Evolutionary conservation across 2,888 invertebrate genomes (phyloP).

Genomic region (Brachyptera putata): DNA sequence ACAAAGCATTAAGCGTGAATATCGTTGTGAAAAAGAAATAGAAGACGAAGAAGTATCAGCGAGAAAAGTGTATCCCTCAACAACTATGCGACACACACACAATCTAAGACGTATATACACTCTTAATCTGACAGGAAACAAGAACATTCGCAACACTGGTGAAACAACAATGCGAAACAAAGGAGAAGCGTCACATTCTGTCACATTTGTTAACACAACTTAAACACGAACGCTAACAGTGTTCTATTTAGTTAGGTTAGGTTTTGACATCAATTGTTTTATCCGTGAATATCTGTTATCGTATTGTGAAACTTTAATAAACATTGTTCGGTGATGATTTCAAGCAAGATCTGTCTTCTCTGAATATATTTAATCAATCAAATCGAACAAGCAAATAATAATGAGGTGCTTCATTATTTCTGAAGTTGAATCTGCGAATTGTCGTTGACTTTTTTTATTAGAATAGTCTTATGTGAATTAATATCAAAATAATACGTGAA

Average conservation of each 20-base stretch:
- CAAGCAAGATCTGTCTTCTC: too few species aligned
- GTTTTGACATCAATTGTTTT: slow-evolving; percentile 17
- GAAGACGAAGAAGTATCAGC: background rate
- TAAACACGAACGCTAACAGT: too few species aligned
- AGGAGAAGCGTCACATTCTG: slow-evolving; percentile 10
- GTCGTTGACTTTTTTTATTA: too few species aligned
- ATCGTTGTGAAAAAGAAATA: background rate
- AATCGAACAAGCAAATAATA: too few species aligned
- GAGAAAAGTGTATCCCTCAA: slow-evolving; percentile 1
- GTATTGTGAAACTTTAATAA: too few species aligned
- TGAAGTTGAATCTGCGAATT: too few species aligned
- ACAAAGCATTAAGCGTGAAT: slow-evolving; percentile 11
- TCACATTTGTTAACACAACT: slow-evolving; percentile 23
- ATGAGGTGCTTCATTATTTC: too few species aligned
- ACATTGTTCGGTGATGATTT: too few species aligned
- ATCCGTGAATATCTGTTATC: too few species aligned
- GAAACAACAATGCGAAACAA: slow-evolving; percentile 11
- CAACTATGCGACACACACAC: slow-evolving; percentile 14
- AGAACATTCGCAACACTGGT: background rate
- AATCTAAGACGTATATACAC: background rate
- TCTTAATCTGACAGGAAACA: slow-evolving; percentile 22
- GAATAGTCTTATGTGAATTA: too few species aligned
- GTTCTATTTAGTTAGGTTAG: slow-evolving; percentile 11
- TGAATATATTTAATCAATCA: too few species aligned
- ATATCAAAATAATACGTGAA: too few species aligned